These are phyloP conservation scores for Ascidia mentula DNA, from an alignment of 23 tunicate genomes.

Conservation along the genomic window DNA sequence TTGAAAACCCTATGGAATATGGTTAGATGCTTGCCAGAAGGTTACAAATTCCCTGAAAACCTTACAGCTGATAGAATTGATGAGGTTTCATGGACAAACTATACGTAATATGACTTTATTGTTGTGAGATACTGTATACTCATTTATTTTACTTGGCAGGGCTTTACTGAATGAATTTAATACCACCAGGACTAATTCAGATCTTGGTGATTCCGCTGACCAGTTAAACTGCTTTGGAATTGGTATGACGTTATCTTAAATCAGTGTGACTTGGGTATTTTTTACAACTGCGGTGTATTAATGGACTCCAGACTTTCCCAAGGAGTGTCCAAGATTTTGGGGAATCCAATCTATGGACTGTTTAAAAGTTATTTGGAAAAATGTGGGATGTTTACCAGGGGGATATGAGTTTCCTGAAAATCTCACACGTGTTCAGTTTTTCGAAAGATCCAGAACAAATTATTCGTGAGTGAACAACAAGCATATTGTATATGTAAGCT, in stretches of 20 bases:
- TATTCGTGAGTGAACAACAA: neutral
- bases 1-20: slow-evolving; percentile 12
- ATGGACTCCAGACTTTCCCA: neutral
- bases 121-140: too few relatives aligned
- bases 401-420: slow-evolving; percentile 4
- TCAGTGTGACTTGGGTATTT: neutral
- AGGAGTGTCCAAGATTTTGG: neutral
- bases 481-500: neutral
- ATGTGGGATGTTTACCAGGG: neutral
- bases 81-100: too few relatives aligned
- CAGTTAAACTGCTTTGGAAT: neutral
- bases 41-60: slow-evolving; percentile 11
- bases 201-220: neutral
- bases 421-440: neutral
- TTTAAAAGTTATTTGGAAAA: neutral
- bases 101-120: neutral
- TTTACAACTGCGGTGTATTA: too few relatives aligned
- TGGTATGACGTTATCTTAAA: neutral
- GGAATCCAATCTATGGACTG: neutral
- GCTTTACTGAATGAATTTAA: neutral
- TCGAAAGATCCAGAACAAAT: neutral
- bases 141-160: neutral
- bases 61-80: too few relatives aligned
- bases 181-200: neutral
- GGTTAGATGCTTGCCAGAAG: slow-evolving; percentile 11